phyloP scores from a whole-genome alignment of 1,140 invertebrate genomes.

The Lucilia cuprina region DNA sequence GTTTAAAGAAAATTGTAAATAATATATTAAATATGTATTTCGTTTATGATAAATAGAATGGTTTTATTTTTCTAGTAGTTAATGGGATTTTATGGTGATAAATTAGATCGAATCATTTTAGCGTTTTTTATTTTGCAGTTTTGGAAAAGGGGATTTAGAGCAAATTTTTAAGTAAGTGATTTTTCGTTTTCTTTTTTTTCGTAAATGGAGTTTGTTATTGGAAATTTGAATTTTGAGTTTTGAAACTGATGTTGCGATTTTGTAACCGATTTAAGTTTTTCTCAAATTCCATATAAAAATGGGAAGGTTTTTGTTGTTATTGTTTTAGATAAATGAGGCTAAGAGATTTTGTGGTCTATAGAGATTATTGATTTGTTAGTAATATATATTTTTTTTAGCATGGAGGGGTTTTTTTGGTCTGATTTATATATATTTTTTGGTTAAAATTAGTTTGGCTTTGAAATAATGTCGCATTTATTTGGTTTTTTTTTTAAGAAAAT shows the following conservation, averaged over 20 bases:
- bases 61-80: background rate
- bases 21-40: background rate
- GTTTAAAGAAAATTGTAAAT: background rate
- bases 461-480: slow-evolving; percentile 16
- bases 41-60: background rate
- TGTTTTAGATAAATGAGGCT: background rate
- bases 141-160: background rate
- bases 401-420: slow-evolving; percentile 2
- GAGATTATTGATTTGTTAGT: background rate
- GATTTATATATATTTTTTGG: background rate
- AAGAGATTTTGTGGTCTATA: background rate
- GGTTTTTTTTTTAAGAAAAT: background rate
- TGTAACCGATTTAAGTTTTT: background rate
- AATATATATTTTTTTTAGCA: slow-evolving; percentile 1
- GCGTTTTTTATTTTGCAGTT: background rate
- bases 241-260: background rate
- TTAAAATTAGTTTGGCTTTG: background rate
- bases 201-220: background rate
- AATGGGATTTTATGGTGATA: background rate
- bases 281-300: slow-evolving; percentile 15
- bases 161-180: background rate
- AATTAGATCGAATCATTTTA: slow-evolving; percentile 10
- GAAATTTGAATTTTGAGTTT: background rate
- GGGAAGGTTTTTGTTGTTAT: background rate
- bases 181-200: background rate